Conservation (phyloP, 2,888 invertebrate genomes). For the Philereme transversata region DNA sequence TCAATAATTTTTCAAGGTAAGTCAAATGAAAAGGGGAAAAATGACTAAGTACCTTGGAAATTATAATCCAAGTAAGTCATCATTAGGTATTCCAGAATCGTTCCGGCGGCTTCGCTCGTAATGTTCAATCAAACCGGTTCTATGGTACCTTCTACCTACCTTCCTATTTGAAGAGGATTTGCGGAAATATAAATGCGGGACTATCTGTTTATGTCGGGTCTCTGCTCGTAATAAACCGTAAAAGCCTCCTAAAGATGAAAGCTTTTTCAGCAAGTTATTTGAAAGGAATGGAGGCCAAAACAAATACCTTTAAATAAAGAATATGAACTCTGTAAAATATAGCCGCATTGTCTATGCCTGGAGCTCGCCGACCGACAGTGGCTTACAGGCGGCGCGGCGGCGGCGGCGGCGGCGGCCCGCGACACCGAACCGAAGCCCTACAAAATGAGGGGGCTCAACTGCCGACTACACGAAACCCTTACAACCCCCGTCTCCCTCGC, state of each 20-base stretch:
- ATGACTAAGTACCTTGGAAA: too few species aligned
- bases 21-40: too few species aligned
- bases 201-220: background rate
- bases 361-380: conserved; percentile 1
- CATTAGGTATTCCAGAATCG: too few species aligned
- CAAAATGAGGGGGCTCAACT: conserved; percentile 43
- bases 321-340: conserved; percentile 34
- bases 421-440: conserved; percentile 50
- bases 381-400: conserved; percentile 6
- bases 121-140: too few species aligned
- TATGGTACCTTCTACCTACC: too few species aligned
- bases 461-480: conserved; percentile 41
- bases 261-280: conserved; percentile 17
- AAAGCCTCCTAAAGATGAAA: conserved; percentile 28
- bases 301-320: conserved; percentile 30
- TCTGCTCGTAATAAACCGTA: conserved; percentile 15
- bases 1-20: too few species aligned
- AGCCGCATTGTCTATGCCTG: conserved; percentile 35
- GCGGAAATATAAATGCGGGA: background rate
- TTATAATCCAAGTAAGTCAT: too few species aligned
- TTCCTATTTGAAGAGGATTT: background rate
- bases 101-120: too few species aligned
- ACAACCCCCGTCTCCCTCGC: conserved; percentile 42
- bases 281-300: conserved; percentile 34
- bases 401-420: conserved; percentile 34